Percentiles rank a stretch among this genome's conserved stretches.
These are phyloP conservation scores for Coreoperca whiteheadi DNA, from an alignment of 2,113 vertebrate genomes.

Conservation along the genomic window DNA sequence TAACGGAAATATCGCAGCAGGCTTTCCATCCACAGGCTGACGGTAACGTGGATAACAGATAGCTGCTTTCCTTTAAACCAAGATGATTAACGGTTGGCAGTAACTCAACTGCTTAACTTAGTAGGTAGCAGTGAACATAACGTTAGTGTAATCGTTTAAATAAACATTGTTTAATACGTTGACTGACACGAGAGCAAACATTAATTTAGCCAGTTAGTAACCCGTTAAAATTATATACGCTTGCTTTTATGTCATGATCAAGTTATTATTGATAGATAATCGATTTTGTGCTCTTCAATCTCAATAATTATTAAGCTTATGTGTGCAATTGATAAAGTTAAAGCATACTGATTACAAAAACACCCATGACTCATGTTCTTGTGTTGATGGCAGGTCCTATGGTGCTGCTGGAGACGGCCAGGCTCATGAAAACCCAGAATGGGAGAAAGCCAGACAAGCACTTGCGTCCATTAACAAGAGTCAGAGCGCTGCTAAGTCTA, in stretches of 20 bases:
- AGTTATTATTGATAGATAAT: background rate
- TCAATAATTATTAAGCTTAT: background rate
- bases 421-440: slow-evolving; percentile 93
- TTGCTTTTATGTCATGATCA: background rate
- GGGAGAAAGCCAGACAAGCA: slow-evolving; percentile 93
- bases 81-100: background rate
- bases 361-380: background rate
- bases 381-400: slow-evolving; percentile 76
- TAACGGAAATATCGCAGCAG: background rate
- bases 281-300: background rate
- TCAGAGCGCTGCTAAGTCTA: slow-evolving; percentile 72
- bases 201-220: background rate
- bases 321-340: background rate
- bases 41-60: too few species aligned
- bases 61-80: too few species aligned
- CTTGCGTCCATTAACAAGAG: slow-evolving; percentile 85
- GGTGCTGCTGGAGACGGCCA: slow-evolving; percentile 79
- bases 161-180: too few species aligned
- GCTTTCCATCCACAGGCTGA: background rate
- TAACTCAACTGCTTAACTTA: background rate
- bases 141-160: background rate
- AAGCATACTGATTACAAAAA: background rate
- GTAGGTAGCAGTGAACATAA: background rate
- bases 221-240: background rate
- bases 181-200: background rate